A percentile compares a stretch with the other conserved stretches of the same genome.
Conservation (phyloP, 2,888 invertebrate species). For the Drosophila nr. medialis region DNA sequence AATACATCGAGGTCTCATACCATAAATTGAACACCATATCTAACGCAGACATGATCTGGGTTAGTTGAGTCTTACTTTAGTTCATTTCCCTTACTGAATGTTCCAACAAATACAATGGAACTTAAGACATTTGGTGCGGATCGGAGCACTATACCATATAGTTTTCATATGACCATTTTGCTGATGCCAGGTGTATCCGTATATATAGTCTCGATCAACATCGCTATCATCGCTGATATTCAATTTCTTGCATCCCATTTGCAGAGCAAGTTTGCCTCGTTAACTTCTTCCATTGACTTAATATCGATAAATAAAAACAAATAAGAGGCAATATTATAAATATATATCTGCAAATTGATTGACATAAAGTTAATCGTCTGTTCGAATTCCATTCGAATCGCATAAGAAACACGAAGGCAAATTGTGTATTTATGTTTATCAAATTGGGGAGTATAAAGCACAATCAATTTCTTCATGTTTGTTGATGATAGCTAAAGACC, state of each 20-base stretch:
- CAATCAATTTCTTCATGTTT: no score
- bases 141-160: not conserved
- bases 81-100: no score
- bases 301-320: not conserved
- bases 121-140: not conserved
- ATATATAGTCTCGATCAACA: not conserved
- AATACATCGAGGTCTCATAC: no score
- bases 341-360: not conserved
- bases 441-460: no score
- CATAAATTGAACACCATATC: no score
- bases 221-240: no score
- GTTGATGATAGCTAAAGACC: no score
- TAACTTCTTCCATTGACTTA: not conserved
- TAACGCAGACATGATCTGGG: no score
- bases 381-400: not conserved
- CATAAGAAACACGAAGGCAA: not conserved
- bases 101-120: not conserved
- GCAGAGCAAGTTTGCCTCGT: not conserved
- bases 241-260: not conserved
- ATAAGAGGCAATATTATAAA: not conserved
- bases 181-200: not conserved
- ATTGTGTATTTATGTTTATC: no score
- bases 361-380: not conserved
- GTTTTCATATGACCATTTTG: not conserved
- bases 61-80: no score